A percentile compares a stretch with the other conserved stretches of the same genome.
phyloP scores from a whole-genome alignment of 2,888 invertebrate genomes.

The Drosophila rellima region DNA sequence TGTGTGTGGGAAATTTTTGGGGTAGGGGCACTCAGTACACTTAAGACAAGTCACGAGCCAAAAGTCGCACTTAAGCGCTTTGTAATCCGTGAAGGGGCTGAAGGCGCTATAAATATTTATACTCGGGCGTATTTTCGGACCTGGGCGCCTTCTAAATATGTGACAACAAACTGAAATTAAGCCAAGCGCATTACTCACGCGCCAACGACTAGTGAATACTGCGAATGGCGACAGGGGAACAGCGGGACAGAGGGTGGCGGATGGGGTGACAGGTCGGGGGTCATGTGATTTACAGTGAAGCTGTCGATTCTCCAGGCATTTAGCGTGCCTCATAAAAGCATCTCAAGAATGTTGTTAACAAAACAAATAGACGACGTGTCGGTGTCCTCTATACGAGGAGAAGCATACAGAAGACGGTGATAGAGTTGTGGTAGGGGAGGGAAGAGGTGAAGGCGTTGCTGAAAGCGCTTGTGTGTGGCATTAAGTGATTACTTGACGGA shows the following conservation, averaged over 20 bases:
- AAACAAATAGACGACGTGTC: constrained; percentile 68
- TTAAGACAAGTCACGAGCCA: constrained; percentile 83
- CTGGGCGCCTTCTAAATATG: constrained; percentile 62
- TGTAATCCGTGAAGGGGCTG: constrained; percentile 74
- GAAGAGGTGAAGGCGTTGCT: constrained; percentile 5
- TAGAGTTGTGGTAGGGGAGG: too few relatives aligned
- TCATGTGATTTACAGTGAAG: constrained; percentile 70
- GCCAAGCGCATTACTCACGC: constrained; percentile 75
- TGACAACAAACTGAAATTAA: constrained; percentile 79
- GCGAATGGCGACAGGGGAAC: background rate
- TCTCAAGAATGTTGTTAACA: constrained; percentile 79
- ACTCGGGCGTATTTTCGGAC: constrained; percentile 41
- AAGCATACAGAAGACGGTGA: background rate
- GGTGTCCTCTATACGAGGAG: constrained; percentile 11
- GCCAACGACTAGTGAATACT: constrained; percentile 43
- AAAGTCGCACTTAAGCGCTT: constrained; percentile 83
- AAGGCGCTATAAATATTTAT: constrained; percentile 73
- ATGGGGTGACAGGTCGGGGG: constrained; percentile 32
- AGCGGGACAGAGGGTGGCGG: background rate
- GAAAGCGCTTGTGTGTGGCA: constrained; percentile 49
- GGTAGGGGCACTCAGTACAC: constrained; percentile 48
- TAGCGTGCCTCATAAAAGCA: constrained; percentile 75
- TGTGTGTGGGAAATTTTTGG: constrained; percentile 1
- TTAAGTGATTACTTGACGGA: constrained; percentile 65
- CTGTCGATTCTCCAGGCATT: constrained; percentile 54